Conservation (phyloP, 1,140 invertebrate genomes). For the Cherax quadricarinatus region DNA sequence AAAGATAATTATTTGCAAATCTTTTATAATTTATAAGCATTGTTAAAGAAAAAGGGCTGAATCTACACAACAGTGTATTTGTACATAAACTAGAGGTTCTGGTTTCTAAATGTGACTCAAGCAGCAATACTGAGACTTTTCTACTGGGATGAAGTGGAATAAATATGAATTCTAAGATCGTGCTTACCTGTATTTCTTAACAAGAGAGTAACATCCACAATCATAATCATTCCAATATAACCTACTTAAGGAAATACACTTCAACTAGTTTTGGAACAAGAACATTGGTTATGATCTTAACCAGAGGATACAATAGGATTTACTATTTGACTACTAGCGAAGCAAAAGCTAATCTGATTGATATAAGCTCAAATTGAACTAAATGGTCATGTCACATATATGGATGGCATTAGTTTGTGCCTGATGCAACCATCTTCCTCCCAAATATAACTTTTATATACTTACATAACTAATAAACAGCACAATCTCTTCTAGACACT, state of each 20-base stretch:
- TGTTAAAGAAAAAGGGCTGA: neutral
- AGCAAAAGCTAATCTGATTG: neutral
- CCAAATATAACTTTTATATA: neutral
- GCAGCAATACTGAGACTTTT: neutral
- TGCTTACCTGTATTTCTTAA: neutral
- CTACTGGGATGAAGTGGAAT: neutral
- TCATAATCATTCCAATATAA: neutral
- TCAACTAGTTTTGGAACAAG: neutral
- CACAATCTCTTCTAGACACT: conserved; percentile 33
- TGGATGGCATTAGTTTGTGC: neutral
- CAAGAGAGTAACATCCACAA: neutral
- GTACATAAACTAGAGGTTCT: conserved; percentile 47
- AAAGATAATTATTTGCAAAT: neutral
- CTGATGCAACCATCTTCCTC: neutral
- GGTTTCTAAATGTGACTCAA: neutral
- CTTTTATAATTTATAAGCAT: neutral
- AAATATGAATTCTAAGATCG: conserved; percentile 1
- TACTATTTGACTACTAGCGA: neutral
- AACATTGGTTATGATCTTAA: neutral
- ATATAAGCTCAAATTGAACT: neutral
- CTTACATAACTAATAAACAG: conserved; percentile 1
- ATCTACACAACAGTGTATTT: conserved; percentile 34
- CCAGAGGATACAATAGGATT: neutral
- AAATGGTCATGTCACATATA: neutral
- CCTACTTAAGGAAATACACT: neutral